These are phyloP conservation scores for Noctuana brunneofusca DNA, from an alignment of 2,888 invertebrate species.

Conservation along the genomic window DNA sequence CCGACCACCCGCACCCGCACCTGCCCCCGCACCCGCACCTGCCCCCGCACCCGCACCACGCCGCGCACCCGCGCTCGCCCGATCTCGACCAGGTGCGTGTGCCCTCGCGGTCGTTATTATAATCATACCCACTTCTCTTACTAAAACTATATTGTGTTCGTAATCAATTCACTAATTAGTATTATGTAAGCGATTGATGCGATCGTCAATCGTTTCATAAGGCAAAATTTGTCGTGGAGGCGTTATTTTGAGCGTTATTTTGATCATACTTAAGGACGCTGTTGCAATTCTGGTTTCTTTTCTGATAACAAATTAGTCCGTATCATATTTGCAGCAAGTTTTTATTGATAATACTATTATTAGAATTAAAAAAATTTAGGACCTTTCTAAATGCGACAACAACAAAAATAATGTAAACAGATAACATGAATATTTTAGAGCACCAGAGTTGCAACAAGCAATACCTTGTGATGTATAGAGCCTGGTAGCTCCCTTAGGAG, in stretches of 20 bases:
- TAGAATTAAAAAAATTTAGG: too few species aligned
- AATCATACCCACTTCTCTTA: background rate
- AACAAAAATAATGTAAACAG: background rate
- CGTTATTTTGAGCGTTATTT: background rate
- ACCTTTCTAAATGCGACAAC: too few species aligned
- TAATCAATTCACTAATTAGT: background rate
- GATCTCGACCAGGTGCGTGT: conserved; percentile 92
- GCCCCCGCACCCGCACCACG: conserved; percentile 87
- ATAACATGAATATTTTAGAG: too few species aligned
- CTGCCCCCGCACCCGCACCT: conserved; percentile 82
- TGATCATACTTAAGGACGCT: background rate
- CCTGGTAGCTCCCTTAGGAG: conserved; percentile 6
- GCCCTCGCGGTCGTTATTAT: background rate
- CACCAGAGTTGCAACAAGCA: conserved; percentile 17
- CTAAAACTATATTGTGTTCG: background rate
- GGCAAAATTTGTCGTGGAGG: background rate
- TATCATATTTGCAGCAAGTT: too few species aligned
- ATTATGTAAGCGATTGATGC: background rate
- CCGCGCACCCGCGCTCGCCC: conserved; percentile 89
- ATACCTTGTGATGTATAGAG: background rate
- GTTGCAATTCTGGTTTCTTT: conserved; percentile 6
- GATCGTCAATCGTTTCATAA: background rate
- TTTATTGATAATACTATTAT: too few species aligned
- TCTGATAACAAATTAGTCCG: too few species aligned
- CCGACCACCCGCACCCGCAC: conserved; percentile 84